Conservation (phyloP, 2,888 invertebrate species). For the Drosophila austrosaltans region DNA sequence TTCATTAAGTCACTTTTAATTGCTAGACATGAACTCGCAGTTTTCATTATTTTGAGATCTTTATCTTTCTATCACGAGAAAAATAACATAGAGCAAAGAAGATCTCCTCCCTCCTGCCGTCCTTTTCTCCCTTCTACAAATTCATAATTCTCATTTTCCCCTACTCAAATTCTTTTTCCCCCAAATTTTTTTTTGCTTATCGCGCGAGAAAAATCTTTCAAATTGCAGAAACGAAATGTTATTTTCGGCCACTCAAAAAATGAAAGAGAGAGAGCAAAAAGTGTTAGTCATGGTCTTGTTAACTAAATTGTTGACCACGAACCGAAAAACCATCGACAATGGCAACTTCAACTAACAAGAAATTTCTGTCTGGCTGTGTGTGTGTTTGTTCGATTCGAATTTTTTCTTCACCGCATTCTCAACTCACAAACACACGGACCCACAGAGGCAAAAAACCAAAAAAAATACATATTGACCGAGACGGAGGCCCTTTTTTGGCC, state of each 20-base stretch:
- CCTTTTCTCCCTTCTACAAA: background rate
- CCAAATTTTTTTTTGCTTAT: conserved; percentile 65
- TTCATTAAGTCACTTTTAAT: conserved; percentile 75
- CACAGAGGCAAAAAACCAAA: conserved; percentile 14
- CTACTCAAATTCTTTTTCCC: conserved; percentile 24
- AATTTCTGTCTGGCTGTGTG: conserved; percentile 24
- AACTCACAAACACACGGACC: conserved; percentile 26
- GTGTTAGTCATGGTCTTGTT: conserved; percentile 80
- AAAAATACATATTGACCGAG: background rate
- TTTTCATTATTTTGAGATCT: conserved; percentile 19
- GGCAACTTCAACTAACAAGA: conserved; percentile 44
- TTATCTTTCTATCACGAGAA: conserved; percentile 12
- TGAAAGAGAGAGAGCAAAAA: conserved; percentile 47
- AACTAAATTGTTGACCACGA: conserved; percentile 75
- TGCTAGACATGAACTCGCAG: conserved; percentile 39
- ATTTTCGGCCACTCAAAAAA: conserved; percentile 56
- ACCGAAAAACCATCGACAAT: conserved; percentile 44
- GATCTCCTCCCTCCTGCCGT: background rate
- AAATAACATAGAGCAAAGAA: background rate
- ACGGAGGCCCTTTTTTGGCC: conserved; percentile 75
- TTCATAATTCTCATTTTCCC: conserved; percentile 29
- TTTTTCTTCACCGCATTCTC: conserved; percentile 11
- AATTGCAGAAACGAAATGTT: conserved; percentile 66
- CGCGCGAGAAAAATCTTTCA: conserved; percentile 75
- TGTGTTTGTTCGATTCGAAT: conserved; percentile 59